Evolutionary conservation across 2,888 invertebrate genomes (phyloP).

Genomic region (Sthenelais limicola): DNA sequence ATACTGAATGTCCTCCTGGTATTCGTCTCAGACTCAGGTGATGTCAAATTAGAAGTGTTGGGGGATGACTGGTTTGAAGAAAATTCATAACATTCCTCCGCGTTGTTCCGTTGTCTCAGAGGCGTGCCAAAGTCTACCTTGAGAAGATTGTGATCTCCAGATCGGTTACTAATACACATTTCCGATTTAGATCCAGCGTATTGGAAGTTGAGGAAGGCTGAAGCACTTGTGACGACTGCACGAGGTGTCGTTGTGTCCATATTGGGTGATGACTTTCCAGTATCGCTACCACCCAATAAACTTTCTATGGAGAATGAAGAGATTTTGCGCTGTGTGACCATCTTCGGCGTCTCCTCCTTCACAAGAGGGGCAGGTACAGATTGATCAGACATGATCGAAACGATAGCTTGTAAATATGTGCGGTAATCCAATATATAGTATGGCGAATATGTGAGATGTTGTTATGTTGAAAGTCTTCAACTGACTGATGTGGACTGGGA

Average conservation of each 20-base stretch:
- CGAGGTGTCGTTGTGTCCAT: not conserved
- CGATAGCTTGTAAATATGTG: not conserved
- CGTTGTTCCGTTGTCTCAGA: no score
- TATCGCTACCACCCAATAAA: not conserved
- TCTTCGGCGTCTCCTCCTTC: not conserved
- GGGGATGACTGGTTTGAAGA: no score
- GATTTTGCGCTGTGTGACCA: not conserved
- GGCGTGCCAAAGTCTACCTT: not conserved
- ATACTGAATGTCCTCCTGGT: no score
- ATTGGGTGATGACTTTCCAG: not conserved
- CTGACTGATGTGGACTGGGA: not conserved
- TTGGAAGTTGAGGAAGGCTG: not conserved
- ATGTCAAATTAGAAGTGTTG: no score
- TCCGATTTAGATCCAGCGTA: not conserved
- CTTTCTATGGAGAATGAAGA: constrained; percentile 30
- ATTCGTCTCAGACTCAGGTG: no score
- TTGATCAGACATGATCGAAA: not conserved
- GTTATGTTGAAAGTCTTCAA: not conserved
- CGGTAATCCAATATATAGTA: not conserved
- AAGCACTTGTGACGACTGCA: not conserved
- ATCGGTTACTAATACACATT: no score
- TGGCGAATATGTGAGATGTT: not conserved
- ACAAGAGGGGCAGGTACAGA: not conserved
- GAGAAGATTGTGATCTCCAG: constrained; percentile 7
- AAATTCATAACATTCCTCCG: no score